Evolutionary conservation across 2,888 invertebrate species (phyloP).

Genomic region (Apotomis turbidana): DNA sequence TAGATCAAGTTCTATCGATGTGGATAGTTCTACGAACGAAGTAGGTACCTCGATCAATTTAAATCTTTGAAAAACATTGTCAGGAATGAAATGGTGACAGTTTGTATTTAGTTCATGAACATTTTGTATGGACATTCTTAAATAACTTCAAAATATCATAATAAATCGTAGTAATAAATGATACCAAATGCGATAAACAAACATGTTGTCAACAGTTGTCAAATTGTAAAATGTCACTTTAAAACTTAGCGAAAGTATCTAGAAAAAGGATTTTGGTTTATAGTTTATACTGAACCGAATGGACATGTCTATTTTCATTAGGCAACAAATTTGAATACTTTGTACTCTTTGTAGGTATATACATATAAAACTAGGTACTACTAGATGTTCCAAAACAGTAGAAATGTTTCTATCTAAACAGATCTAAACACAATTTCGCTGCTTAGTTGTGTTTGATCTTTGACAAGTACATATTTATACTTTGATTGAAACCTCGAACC

Average conservation of each 20-base stretch:
- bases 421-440: too few species aligned
- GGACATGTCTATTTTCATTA: too few species aligned
- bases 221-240: neutral
- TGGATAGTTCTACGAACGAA: slow-evolving; percentile 69
- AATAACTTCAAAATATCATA: slow-evolving; percentile 2
- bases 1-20: slow-evolving; percentile 60
- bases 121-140: slow-evolving; percentile 1
- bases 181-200: slow-evolving; percentile 5
- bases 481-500: too few species aligned
- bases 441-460: too few species aligned
- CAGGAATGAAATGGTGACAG: slow-evolving; percentile 59
- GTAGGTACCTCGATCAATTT: slow-evolving; percentile 72
- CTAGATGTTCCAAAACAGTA: too few species aligned
- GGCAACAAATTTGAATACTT: too few species aligned
- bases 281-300: neutral
- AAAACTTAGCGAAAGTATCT: neutral
- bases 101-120: neutral
- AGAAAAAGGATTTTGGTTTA: neutral
- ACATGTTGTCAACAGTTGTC: neutral
- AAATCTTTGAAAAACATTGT: slow-evolving; percentile 69
- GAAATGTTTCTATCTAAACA: neutral
- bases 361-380: too few species aligned
- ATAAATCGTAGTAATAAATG: neutral
- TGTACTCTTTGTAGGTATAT: too few species aligned
- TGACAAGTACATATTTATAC: too few species aligned